Base-by-base conservation (phyloP, 2,797 vertebrate species). In the Pseudotriccus pelzelni region DNA sequence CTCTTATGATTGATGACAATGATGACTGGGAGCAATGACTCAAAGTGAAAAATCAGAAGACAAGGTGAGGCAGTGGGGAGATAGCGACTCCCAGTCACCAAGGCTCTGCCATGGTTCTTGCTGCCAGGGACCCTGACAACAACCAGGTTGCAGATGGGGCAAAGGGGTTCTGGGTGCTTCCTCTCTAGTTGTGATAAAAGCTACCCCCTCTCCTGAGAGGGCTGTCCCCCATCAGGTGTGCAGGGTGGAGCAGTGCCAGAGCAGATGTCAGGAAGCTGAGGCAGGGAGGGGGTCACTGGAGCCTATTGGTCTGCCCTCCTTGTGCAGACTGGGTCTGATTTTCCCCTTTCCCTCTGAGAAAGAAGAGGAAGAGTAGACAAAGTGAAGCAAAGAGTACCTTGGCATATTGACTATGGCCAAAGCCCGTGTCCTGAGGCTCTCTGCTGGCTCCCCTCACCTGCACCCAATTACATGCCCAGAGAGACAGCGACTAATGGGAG, bases 31-130 rank as follows among this genome's bases (percentile, higher is more conserved):
- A 91, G 66, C 75, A 56, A 41, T 77, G 90, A 96, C 72, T 96
- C 89, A 96, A 95, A 97, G 56, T 14, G 88, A 95, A 84, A 95
- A 93, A 90, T 89, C 69, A 73, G 68, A 95, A 73, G 13, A 44
- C 39, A 73, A 80, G 50, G 58, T 32, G 66, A 93, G 62, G 39
- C 32, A 24, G 44, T 14, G 58, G 24, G 53, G 47, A 84, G 55
- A 52, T 18, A 6, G 12, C 0, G 1, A 14, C 43, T 92, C 14
- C 25, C 52, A 27, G 66, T 28, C 53, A 50, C n/a, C 7, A 18
- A 77, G 15, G 6, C 50, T 79, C 28, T 76, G 44, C 24, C 1
- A 0, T 28, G n/a, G 37, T 4, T 87, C 79, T 89, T 68, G 37
- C 58, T 82, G 37, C 39, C 7, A 15, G 52, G 8, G 50, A 53